Percentiles rank a stretch among this genome's conserved stretches.
Evolutionary conservation across 2,888 invertebrate species (phyloP).

Genomic region (Dysmachus trigonus): DNA sequence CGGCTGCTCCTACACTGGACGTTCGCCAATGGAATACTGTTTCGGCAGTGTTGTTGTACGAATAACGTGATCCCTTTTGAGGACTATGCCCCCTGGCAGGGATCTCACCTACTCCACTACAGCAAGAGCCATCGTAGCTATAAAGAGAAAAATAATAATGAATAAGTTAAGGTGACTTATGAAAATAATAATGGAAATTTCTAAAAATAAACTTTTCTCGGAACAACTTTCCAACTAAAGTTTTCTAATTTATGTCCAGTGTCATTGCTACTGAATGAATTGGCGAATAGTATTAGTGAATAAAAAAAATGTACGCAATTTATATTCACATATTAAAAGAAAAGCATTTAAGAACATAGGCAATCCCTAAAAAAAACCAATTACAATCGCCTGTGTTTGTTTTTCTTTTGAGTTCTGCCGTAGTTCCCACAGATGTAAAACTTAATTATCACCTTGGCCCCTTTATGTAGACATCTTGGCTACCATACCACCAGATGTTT

Average conservation of each 20-base stretch:
- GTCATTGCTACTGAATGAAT: not conserved
- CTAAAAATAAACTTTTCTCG: not conserved
- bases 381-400: not conserved
- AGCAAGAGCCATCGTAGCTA: slow-evolving; percentile 47
- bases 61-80: slow-evolving; percentile 46
- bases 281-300: not conserved
- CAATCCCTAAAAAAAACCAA: not conserved
- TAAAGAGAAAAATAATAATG: slow-evolving; percentile 12
- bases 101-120: slow-evolving; percentile 45
- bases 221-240: not conserved
- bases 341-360: not conserved
- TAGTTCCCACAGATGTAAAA: not conserved
- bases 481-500: not conserved
- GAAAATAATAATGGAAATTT: not conserved
- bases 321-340: not conserved
- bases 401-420: not conserved
- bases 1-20: slow-evolving; percentile 46
- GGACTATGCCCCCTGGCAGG: slow-evolving; percentile 45
- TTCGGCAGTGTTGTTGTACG: slow-evolving; percentile 47
- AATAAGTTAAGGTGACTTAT: not conserved
- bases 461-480: not conserved
- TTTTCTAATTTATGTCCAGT: not conserved
- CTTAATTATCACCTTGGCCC: not conserved
- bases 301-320: not conserved
- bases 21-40: slow-evolving; percentile 48